Evolutionary conservation across 2,888 invertebrate genomes (phyloP), one percentile per base, ranked within the genome.

Genomic region (Agrotis exclamationis): DNA sequence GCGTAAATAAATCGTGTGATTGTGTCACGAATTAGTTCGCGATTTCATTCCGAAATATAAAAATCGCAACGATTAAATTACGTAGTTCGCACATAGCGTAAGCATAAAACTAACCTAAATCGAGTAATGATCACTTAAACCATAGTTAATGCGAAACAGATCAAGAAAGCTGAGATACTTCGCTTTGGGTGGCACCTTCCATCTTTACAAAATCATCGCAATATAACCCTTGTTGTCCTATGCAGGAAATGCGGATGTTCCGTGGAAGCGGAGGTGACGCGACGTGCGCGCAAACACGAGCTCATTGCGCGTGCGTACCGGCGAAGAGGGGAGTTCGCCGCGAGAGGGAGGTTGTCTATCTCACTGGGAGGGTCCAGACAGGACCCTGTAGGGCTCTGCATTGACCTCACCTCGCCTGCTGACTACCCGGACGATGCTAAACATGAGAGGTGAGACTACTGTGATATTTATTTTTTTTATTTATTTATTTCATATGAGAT

Each of bases 301-400:
- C 97, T 99, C 60, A 99, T 99, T 69, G 98, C 99, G 24, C 98
- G 98, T 91, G 99, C 98, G 0, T 99, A 98, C 96, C 98, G 98
- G 0, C 98, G 98, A 70, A 97, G 99, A 54, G 98, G 98, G 85
- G 98, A 98, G 87, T 97, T 99, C 87, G 98, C 98, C 82, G 97
- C 97, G 88, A 98, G 98, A 82, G 99, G 98, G 11, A 96, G 98
- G 16, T 96, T 99, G 57, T 99, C 99, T 57, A 98, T 99, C 88
- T 98, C 98, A 80, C 97, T 99, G 80, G 98, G 98, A 77, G 98
- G 98, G 82, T 97, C 98, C 5, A 98, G 99, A 84, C 98, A 98
- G 78, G 99, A 99, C 96, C 99, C 99, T 14, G 98, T 99, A 14
- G 98, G 98, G 3, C 93, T 98, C 53, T 94, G 95, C 71, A 87